Percentiles rank a stretch among this genome's conserved stretches.
These are phyloP conservation scores for Drosophila setifemur DNA, from an alignment of 1,140 invertebrate genomes.

Conservation along the genomic window DNA sequence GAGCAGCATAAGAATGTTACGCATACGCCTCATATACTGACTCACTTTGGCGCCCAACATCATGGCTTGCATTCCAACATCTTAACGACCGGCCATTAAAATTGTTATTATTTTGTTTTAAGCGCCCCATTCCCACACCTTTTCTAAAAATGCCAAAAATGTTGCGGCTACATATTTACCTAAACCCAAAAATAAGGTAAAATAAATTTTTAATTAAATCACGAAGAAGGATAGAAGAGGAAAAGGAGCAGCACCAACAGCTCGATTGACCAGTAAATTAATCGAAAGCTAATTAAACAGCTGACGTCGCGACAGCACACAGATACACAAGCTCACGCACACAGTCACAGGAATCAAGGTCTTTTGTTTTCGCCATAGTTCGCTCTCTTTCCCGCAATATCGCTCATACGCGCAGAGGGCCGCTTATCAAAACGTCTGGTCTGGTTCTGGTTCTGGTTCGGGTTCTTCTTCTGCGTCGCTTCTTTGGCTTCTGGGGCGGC, in stretches of 20 bases:
- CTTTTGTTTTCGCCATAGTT: slow-evolving; percentile 39
- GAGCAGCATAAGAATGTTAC: slow-evolving; percentile 42
- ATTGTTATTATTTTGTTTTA: not conserved
- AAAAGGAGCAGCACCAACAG: slow-evolving; percentile 1
- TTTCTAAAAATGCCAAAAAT: slow-evolving; percentile 1
- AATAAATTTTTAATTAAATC: slow-evolving; percentile 13
- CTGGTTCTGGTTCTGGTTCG: slow-evolving; percentile 2
- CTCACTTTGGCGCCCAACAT: slow-evolving; percentile 19
- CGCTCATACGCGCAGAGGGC: slow-evolving; percentile 37
- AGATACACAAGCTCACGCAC: slow-evolving; percentile 8
- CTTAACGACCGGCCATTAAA: slow-evolving; percentile 27
- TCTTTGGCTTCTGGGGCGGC: slow-evolving; percentile 32
- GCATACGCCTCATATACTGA: slow-evolving; percentile 43
- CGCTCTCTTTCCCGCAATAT: slow-evolving; percentile 5
- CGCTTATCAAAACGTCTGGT: slow-evolving; percentile 48
- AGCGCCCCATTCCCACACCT: not conserved
- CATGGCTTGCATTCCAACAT: slow-evolving; percentile 22
- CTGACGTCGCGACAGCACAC: slow-evolving; percentile 45
- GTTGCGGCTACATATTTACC: not conserved
- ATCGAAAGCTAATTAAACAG: slow-evolving; percentile 76
- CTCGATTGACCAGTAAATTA: slow-evolving; percentile 55
- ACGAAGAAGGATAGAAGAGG: not conserved
- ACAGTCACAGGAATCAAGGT: slow-evolving; percentile 38
- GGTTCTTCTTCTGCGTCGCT: slow-evolving; percentile 30
- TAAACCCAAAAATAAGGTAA: not conserved